Conservation (phyloP, 2,888 invertebrate genomes). For the Drosophila rubida region DNA sequence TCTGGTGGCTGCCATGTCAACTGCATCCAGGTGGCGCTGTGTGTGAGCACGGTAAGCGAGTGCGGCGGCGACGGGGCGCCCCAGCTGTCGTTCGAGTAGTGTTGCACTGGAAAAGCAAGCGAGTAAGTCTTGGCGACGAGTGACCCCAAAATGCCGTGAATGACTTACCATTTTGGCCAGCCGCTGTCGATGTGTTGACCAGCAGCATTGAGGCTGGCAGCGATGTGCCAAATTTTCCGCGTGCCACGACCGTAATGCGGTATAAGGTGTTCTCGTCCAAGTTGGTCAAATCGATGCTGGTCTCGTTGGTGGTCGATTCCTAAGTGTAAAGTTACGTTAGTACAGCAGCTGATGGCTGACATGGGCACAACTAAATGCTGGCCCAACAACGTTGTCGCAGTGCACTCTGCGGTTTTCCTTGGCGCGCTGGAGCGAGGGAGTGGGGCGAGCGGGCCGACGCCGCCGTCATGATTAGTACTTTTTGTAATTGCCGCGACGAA, state of each 20-base stretch:
- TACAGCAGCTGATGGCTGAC: conserved; percentile 11
- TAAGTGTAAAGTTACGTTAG: conserved; percentile 82
- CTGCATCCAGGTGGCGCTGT: conserved; percentile 93
- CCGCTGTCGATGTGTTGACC: conserved; percentile 87
- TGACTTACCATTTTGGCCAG: conserved; percentile 69
- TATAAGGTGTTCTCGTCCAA: conserved; percentile 90
- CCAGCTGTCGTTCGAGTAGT: conserved; percentile 55
- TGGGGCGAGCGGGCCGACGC: background rate
- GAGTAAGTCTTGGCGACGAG: conserved; percentile 4
- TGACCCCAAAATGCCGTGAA: conserved; percentile 36
- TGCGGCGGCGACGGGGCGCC: conserved; percentile 93
- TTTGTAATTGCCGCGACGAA: conserved; percentile 75
- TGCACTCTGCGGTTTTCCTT: conserved; percentile 5
- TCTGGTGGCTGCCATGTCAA: conserved; percentile 94
- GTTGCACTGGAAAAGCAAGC: conserved; percentile 21
- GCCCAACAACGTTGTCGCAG: background rate
- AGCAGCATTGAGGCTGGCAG: conserved; percentile 92
- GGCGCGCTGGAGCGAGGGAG: too few relatives aligned
- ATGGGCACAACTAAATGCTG: conserved; percentile 30
- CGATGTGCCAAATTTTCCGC: conserved; percentile 92
- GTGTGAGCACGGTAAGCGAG: conserved; percentile 90
- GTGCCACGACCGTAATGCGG: conserved; percentile 92
- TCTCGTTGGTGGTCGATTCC: conserved; percentile 90
- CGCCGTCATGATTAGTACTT: conserved; percentile 68
- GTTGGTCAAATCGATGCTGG: conserved; percentile 87